Evolutionary conservation across 2,113 vertebrate genomes (phyloP).

Genomic region (Bagarius yarrelli): DNA sequence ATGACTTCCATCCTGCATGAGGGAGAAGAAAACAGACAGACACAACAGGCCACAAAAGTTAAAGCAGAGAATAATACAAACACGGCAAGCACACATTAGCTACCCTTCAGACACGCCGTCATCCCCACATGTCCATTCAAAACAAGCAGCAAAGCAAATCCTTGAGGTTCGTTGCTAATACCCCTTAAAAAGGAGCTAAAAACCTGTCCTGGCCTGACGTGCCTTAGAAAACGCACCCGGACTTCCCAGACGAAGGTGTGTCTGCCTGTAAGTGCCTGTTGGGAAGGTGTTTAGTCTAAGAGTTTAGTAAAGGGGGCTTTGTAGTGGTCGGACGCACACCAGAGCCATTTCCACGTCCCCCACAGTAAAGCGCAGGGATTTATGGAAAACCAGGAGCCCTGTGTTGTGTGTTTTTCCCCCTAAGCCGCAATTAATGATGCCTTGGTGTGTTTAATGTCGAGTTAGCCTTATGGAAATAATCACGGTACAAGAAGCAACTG

Average conservation of each 20-base stretch:
- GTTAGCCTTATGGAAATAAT: conserved; percentile 53
- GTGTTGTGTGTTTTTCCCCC: conserved; percentile 41
- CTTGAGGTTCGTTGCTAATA: conserved; percentile 29
- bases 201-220: conserved; percentile 34
- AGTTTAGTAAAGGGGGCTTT: conserved; percentile 48
- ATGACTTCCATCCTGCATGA: conserved; percentile 41
- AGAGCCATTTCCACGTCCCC: conserved; percentile 51
- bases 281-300: conserved; percentile 53
- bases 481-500: conserved; percentile 42
- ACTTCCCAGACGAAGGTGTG: conserved; percentile 50
- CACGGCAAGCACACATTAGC: conserved; percentile 13
- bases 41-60: conserved; percentile 18
- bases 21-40: conserved; percentile 35
- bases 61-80: conserved; percentile 25
- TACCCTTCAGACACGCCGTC: conserved; percentile 9
- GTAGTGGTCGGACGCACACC: conserved; percentile 50
- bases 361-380: conserved; percentile 40
- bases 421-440: conserved; percentile 50
- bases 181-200: conserved; percentile 41
- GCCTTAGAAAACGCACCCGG: conserved; percentile 34
- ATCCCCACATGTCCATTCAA: conserved; percentile 27
- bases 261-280: conserved; percentile 51
- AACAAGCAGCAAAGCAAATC: conserved; percentile 31
- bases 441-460: conserved; percentile 48
- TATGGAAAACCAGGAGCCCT: conserved; percentile 49